Conservation (phyloP, 1,140 invertebrate species). For the Drosophila truncata region DNA sequence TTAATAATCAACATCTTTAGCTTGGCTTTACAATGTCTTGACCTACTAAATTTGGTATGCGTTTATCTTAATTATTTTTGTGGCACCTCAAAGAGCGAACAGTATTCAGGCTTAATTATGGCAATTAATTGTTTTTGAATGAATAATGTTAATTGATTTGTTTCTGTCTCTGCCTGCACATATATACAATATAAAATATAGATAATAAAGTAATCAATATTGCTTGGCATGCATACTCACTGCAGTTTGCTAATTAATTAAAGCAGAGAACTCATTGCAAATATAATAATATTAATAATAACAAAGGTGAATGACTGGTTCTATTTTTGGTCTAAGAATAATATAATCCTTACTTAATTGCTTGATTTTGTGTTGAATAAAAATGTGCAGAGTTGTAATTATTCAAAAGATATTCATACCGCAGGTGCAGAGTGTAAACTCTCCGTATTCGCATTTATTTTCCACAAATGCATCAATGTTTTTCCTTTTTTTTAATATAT, state of each 20-base stretch:
- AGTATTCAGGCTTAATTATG: constrained; percentile 61
- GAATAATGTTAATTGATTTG: constrained; percentile 75
- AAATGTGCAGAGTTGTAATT: not conserved
- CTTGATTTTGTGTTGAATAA: not conserved
- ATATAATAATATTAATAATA: constrained; percentile 19
- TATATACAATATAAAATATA: constrained; percentile 1
- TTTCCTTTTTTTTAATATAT: too few species aligned
- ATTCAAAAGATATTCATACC: not conserved
- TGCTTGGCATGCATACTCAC: constrained; percentile 10
- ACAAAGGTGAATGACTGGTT: constrained; percentile 8
- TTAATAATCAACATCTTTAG: not conserved
- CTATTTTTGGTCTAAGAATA: not conserved
- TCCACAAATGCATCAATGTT: constrained; percentile 6
- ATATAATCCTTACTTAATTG: constrained; percentile 1
- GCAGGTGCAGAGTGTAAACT: not conserved
- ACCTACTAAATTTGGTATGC: not conserved
- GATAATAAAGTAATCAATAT: constrained; percentile 17
- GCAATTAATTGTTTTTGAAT: constrained; percentile 73
- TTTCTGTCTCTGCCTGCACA: not conserved
- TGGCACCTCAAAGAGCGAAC: constrained; percentile 48
- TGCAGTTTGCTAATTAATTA: constrained; percentile 58
- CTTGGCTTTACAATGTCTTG: not conserved
- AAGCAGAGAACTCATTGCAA: constrained; percentile 28
- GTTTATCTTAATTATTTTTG: constrained; percentile 27
- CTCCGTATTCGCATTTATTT: not conserved